Evolutionary conservation across 2,113 vertebrate genomes (phyloP), one percentile per base, ranked within the genome.

Genomic region (Saccopteryx leptura): DNA sequence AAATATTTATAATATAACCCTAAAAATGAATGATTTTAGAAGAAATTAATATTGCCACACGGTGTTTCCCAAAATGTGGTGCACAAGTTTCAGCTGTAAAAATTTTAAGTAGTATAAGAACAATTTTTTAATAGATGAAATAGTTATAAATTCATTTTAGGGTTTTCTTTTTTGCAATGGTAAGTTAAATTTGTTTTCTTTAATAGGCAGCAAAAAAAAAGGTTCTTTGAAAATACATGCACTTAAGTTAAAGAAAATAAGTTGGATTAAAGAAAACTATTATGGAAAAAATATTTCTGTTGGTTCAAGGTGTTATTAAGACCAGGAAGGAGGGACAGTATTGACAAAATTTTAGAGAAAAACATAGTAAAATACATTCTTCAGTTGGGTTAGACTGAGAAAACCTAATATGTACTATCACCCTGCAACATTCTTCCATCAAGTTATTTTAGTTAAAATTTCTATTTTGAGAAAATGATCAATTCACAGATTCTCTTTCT

Each of bases 171-270:
- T 84, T 61, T 31, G 31, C 31, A 52, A 52, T 23, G 15, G 17
- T 94, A 56, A 90, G 18, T 26, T 61, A 61, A 52, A 79, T 85
- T 63, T 85, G 13, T 91, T 89, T 89, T 85, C 14, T 33, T 63
- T 71, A 8, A 46, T 11, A 56, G 46, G 72, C 63, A 72, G 21
- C 11, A 15, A 46, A 79, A n/a, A 21, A 50, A 69, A 39, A 24
- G 12, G 39, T 79, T 39, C 5, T 71, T 76, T 66, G 12, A 84
- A 84, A 79, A 86, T 72, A 85, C 48, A 76, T 83, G 39, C 3
- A 5, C 19, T 66, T 66, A 88, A 74, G 56, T 52, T 33, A 60
- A 56, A 74, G 54, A 68, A 23, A 72, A 56, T 17, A n/a, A 46
- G 50, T 76, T 85, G 26, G 3, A 2, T 76, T 58, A 61, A 71